Evolutionary conservation across 2,113 vertebrate genomes (phyloP), one percentile per base, ranked within the genome.

Genomic region (Phocoena sinus): DNA sequence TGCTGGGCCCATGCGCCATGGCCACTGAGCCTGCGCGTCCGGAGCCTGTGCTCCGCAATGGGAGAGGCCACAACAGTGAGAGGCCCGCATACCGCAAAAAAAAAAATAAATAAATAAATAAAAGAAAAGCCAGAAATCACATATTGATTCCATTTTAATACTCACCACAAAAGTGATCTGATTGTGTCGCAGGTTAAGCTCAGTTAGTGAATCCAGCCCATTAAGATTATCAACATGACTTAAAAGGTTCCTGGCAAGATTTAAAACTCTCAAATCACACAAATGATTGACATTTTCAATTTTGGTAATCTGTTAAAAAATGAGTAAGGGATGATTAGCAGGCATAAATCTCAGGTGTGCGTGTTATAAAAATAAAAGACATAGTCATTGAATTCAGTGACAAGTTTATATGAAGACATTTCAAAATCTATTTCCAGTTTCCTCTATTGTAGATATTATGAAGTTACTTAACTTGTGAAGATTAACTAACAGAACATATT

Each of bases 121-220:
- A 81, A 91, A 44, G 14, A 89, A 90, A 83, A 71, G 41, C 18
- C 71, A 68, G 5, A 81, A 62, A 81, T 25, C 25, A 5, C 11
- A 70, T 79, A 70, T 25, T 1, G 2, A 47, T 79, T 44, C 63
- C 53, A 50, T 14, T 80, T 94, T 47, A 31, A 56, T 96, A 96
- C 99, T 99, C 98, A 99, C 99, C 99, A 99, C 98, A 88, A 89
- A 80, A 94, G 98, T 99, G 98, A 99, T 99, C 98, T 98, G 98
- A 98, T 99, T 99, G 96, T 99, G 98, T 73, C 98, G 98, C 23
- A 99, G 98, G 98, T 99, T 99, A 85, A 99, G 99, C 94, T 99
- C 99, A 63, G 98, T 99, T 96, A 99, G 98, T 0, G 98, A 99
- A 93, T 99, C 98, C 98, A 99, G 97, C 31, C 99, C 99, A 28